These are phyloP conservation scores for Tetraneura akinire DNA, from an alignment of 1,140 invertebrate species.

Conservation along the genomic window DNA sequence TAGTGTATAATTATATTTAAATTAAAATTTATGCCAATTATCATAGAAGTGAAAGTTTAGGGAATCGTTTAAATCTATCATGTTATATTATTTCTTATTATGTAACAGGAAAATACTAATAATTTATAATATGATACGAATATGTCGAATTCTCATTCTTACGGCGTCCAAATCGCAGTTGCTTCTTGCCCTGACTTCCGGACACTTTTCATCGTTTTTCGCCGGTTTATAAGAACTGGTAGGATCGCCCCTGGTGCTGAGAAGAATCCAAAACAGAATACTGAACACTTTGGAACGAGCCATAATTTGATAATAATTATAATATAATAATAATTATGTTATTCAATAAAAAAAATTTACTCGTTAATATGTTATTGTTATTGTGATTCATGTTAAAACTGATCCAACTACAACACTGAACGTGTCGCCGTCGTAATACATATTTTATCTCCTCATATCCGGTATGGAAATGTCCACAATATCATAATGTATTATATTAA, in stretches of 20 bases:
- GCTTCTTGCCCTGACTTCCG: constrained; percentile 61
- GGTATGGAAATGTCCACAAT: constrained; percentile 20
- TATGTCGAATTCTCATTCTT: constrained; percentile 18
- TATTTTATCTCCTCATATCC: constrained; percentile 35
- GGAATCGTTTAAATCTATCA: no score
- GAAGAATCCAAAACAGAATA: neutral
- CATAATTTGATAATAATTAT: no score
- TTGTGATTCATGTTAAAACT: constrained; percentile 9
- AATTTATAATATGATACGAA: neutral
- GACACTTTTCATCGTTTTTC: constrained; percentile 66
- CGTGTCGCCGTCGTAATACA: neutral
- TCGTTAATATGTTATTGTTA: no score
- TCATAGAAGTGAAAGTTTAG: no score
- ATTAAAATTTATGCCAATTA: no score
- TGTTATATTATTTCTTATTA: no score
- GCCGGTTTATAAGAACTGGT: constrained; percentile 56
- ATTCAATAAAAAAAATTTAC: neutral
- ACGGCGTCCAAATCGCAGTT: constrained; percentile 62
- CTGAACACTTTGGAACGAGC: neutral
- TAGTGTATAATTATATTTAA: no score
- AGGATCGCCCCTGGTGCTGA: neutral
- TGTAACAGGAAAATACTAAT: no score
- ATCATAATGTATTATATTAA: constrained; percentile 6
- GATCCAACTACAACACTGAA: constrained; percentile 7
- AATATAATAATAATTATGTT: no score